Conservation (phyloP, 64 coral and sea anemone species). For the Pocillopora verrucosa region DNA sequence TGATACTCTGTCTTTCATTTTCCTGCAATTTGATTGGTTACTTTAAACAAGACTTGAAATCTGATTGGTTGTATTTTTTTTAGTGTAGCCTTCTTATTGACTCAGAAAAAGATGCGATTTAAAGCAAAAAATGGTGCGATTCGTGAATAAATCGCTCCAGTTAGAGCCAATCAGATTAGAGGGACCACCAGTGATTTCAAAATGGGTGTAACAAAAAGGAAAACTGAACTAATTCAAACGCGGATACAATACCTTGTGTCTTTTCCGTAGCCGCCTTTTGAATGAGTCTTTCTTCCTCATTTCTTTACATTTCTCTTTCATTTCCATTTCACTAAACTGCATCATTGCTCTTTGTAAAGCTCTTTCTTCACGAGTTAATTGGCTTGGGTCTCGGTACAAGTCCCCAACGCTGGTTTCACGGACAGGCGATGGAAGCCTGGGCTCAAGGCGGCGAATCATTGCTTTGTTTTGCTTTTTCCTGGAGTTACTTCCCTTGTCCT, state of each 20-base stretch:
- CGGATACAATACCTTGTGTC: conserved; percentile 44
- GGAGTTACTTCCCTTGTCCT: background rate
- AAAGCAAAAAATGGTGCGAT: too few relatives aligned
- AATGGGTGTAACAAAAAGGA: too few relatives aligned
- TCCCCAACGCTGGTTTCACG: conserved; percentile 64
- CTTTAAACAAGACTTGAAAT: too few relatives aligned
- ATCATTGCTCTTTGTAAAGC: conserved; percentile 94
- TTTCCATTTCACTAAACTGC: conserved; percentile 96
- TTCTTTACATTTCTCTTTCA: conserved; percentile 74
- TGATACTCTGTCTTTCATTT: too few relatives aligned
- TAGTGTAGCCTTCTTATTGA: too few relatives aligned
- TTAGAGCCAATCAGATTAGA: too few relatives aligned
- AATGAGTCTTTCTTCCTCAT: conserved; percentile 41
- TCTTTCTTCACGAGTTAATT: conserved; percentile 95
- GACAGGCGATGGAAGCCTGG: conserved; percentile 80
- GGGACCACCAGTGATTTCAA: too few relatives aligned
- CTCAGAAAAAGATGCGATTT: too few relatives aligned
- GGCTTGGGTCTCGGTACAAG: conserved; percentile 89
- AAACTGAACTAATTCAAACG: background rate
- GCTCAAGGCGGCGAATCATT: conserved; percentile 46
- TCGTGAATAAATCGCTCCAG: too few relatives aligned
- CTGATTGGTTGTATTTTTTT: too few relatives aligned
- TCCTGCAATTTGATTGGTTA: too few relatives aligned
- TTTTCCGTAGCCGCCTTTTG: conserved; percentile 50
- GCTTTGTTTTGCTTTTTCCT: conserved; percentile 30